A percentile compares a stretch with the other conserved stretches of the same genome.
Evolutionary conservation across 2,797 vertebrate genomes (phyloP).

Genomic region (Brotula barbata): DNA sequence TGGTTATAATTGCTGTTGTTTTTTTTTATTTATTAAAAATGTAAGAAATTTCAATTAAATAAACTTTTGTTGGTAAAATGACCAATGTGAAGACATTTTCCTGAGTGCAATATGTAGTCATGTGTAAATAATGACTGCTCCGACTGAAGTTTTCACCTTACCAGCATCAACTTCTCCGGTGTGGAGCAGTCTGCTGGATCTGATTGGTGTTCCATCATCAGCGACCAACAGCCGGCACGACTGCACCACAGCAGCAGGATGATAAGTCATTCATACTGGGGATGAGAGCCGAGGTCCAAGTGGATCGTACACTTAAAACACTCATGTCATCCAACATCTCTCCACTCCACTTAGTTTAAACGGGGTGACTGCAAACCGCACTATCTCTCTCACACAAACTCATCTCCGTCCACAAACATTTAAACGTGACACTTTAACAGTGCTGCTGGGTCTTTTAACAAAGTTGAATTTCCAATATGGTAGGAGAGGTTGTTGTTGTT

Average conservation of each 20-base stretch:
- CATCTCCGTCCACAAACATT: slow-evolving; percentile 7
- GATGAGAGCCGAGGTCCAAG: slow-evolving; percentile 69
- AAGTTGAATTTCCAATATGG: slow-evolving; percentile 96
- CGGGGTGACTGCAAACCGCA: slow-evolving; percentile 13
- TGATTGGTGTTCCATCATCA: slow-evolving; percentile 58
- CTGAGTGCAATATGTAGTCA: slow-evolving; percentile 41
- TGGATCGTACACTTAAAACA: slow-evolving; percentile 63
- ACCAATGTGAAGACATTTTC: too few relatives aligned
- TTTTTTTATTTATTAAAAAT: too few relatives aligned
- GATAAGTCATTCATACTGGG: slow-evolving; percentile 64
- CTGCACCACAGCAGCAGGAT: slow-evolving; percentile 53
- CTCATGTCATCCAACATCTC: slow-evolving; percentile 4
- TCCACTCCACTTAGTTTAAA: neutral
- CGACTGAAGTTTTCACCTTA: neutral
- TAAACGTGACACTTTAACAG: slow-evolving; percentile 38
- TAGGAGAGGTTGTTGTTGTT: slow-evolving; percentile 97
- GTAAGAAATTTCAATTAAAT: too few relatives aligned
- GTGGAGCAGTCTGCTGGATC: slow-evolving; percentile 9
- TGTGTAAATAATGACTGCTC: slow-evolving; percentile 25
- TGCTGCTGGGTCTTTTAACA: slow-evolving; percentile 62
- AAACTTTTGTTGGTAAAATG: too few relatives aligned
- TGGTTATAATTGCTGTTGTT: too few relatives aligned
- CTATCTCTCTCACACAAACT: slow-evolving; percentile 12
- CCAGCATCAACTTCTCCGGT: slow-evolving; percentile 28
- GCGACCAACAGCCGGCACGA: slow-evolving; percentile 54